phyloP scores from a whole-genome alignment of 2,888 invertebrate species.

The Mantis religiosa region DNA sequence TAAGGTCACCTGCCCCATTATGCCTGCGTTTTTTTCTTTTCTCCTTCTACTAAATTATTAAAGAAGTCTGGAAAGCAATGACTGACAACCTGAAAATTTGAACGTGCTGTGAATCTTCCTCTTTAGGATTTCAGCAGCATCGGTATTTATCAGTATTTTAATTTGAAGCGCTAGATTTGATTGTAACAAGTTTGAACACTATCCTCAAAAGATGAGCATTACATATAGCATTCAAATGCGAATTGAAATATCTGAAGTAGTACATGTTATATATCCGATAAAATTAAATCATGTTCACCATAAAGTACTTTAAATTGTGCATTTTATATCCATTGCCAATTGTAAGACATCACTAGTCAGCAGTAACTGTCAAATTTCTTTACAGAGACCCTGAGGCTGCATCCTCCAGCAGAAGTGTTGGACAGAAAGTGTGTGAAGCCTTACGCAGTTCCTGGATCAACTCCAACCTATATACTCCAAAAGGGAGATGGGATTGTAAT shows the following conservation, averaged over 20 bases:
- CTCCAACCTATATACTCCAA: neutral
- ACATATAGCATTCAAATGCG: neutral
- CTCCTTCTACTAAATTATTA: too few species aligned
- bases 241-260: neutral
- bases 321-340: neutral
- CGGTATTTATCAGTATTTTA: neutral
- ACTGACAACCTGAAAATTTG: too few species aligned
- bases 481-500: constrained; percentile 34
- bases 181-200: too few species aligned
- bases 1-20: too few species aligned
- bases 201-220: too few species aligned
- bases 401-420: constrained; percentile 46
- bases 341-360: neutral
- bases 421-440: constrained; percentile 52
- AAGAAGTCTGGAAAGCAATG: too few species aligned
- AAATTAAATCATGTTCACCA: neutral
- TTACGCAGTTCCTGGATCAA: constrained; percentile 39
- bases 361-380: neutral
- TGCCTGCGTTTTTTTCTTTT: too few species aligned
- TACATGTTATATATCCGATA: too few species aligned
- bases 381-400: constrained; percentile 51
- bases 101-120: too few species aligned
- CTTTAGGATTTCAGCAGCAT: too few species aligned
- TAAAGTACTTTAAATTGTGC: neutral
- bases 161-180: too few species aligned